A percentile compares a stretch with the other conserved stretches of the same genome.
phyloP scores from a whole-genome alignment of 2,797 vertebrate species.

The Stomatorhinus walkeri region DNA sequence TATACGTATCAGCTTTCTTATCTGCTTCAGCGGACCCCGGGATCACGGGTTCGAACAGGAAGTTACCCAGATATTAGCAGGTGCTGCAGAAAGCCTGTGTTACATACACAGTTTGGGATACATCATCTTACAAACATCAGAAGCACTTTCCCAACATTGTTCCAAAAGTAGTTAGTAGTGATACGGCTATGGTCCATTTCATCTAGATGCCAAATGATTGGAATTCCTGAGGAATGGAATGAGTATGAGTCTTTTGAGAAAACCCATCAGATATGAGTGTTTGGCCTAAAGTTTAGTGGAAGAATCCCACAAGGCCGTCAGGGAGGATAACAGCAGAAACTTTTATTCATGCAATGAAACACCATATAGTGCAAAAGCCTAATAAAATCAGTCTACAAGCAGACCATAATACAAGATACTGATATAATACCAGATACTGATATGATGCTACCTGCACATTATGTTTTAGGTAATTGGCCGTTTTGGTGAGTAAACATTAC shows the following conservation, averaged over 20 bases:
- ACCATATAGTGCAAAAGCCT: not conserved
- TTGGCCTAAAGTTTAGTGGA: not conserved
- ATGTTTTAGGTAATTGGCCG: not conserved
- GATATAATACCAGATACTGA: not conserved
- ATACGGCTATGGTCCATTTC: not conserved
- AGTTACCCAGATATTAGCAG: not conserved
- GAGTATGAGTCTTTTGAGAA: not conserved
- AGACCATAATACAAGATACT: not conserved
- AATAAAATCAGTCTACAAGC: not conserved
- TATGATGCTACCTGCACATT: not conserved
- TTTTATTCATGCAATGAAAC: not conserved
- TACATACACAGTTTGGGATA: not conserved
- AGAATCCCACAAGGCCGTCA: not conserved
- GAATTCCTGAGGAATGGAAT: not conserved
- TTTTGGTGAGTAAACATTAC: not conserved
- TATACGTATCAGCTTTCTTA: not conserved
- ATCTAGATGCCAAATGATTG: not conserved
- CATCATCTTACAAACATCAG: not conserved
- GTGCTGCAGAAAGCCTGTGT: not conserved
- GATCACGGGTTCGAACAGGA: not conserved
- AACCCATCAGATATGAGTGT: not conserved
- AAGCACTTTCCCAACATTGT: not conserved
- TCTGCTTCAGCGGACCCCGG: not conserved
- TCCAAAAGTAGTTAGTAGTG: not conserved
- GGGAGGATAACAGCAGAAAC: not conserved